phyloP scores from a whole-genome alignment of 1,140 invertebrate species.

The Anadara kagoshimensis region DNA sequence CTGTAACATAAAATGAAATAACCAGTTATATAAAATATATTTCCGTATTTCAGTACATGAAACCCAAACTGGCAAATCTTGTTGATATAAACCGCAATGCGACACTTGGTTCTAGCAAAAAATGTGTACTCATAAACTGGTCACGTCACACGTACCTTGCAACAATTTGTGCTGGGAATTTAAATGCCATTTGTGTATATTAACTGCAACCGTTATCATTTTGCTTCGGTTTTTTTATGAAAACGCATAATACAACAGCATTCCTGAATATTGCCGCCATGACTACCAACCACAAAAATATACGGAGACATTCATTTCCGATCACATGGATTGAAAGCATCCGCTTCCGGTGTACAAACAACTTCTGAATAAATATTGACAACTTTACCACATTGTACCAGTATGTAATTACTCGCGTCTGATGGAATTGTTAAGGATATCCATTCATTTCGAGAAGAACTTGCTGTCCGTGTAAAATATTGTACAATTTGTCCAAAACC shows the following conservation, averaged over 20 bases:
- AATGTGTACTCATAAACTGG: too few relatives aligned
- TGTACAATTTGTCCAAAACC: not conserved
- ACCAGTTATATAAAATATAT: too few relatives aligned
- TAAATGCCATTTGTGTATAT: too few relatives aligned
- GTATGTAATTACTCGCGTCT: slow-evolving; percentile 28
- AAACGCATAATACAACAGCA: slow-evolving; percentile 82
- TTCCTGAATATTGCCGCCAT: slow-evolving; percentile 82
- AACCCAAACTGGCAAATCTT: too few relatives aligned
- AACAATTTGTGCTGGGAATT: too few relatives aligned
- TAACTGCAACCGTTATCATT: too few relatives aligned
- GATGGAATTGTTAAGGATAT: slow-evolving; percentile 16
- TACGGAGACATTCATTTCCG: slow-evolving; percentile 85
- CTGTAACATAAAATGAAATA: too few relatives aligned
- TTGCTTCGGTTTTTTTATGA: slow-evolving; percentile 59
- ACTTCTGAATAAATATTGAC: slow-evolving; percentile 71
- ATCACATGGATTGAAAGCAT: slow-evolving; percentile 93
- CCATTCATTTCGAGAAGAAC: not conserved
- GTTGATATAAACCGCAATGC: too few relatives aligned
- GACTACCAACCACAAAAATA: slow-evolving; percentile 88
- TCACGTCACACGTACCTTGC: too few relatives aligned
- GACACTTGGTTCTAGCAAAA: too few relatives aligned
- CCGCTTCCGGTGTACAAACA: slow-evolving; percentile 85
- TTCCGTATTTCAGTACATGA: too few relatives aligned
- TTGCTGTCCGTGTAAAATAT: not conserved
- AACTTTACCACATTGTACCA: slow-evolving; percentile 48